These are phyloP conservation scores for Tetanocera ferruginea DNA, from an alignment of 2,888 invertebrate species.

Conservation along the genomic window DNA sequence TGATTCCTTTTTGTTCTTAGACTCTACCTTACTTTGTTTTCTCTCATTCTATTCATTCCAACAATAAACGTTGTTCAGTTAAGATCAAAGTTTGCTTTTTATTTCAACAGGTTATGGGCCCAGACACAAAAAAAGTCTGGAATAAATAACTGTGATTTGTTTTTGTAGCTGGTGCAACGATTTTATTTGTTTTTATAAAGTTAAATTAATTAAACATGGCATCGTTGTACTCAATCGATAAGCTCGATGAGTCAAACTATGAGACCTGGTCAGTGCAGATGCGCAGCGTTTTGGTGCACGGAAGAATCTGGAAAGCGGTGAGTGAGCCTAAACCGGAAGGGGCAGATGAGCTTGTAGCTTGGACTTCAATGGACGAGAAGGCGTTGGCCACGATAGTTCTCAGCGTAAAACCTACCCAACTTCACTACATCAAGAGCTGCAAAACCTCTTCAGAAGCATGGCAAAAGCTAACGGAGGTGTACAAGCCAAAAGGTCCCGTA, in stretches of 20 bases:
- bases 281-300: slow-evolving; percentile 32
- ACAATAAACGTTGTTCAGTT: too few relatives aligned
- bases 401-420: slow-evolving; percentile 10
- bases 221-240: too few relatives aligned
- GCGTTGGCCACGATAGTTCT: slow-evolving; percentile 14
- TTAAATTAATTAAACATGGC: too few relatives aligned
- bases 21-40: too few relatives aligned
- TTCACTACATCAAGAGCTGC: slow-evolving; percentile 11
- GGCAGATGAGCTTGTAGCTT: background rate
- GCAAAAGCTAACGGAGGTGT: slow-evolving; percentile 36
- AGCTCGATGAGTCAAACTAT: slow-evolving; percentile 10
- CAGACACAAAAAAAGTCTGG: too few relatives aligned
- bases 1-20: too few relatives aligned
- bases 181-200: too few relatives aligned
- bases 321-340: slow-evolving; percentile 1
- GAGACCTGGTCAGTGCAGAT: slow-evolving; percentile 31
- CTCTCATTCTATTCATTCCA: too few relatives aligned
- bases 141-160: too few relatives aligned
- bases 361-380: slow-evolving; percentile 22
- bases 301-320: slow-evolving; percentile 26
- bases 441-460: slow-evolving; percentile 30
- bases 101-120: too few relatives aligned
- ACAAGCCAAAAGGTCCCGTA: slow-evolving; percentile 41
- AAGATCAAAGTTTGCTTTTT: too few relatives aligned
- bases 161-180: too few relatives aligned